A percentile compares a stretch with the other conserved stretches of the same genome.
Conservation (phyloP, 1,140 invertebrate species). For the Mercenaria mercenaria region DNA sequence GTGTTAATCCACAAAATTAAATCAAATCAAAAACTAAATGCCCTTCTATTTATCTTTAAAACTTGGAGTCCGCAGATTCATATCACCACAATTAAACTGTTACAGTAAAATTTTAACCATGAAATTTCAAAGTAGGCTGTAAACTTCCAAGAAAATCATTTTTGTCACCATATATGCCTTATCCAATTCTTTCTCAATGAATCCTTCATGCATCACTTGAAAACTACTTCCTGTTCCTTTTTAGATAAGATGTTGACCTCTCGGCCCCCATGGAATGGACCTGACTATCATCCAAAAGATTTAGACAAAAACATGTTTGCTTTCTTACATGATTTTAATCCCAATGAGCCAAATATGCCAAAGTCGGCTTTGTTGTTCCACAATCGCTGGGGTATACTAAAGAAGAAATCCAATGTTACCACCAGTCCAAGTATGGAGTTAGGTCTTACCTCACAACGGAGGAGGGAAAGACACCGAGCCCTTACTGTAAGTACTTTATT, state of each 20-base stretch:
- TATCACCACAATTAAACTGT: too few relatives aligned
- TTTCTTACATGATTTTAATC: constrained; percentile 77
- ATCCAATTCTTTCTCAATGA: too few relatives aligned
- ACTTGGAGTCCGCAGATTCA: too few relatives aligned
- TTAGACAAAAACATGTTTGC: constrained; percentile 79
- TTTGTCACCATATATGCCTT: too few relatives aligned
- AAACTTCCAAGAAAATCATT: too few relatives aligned
- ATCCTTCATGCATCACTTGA: too few relatives aligned
- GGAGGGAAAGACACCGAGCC: constrained; percentile 75
- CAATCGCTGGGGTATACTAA: constrained; percentile 81
- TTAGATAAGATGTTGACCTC: constrained; percentile 59
- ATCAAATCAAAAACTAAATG: too few relatives aligned
- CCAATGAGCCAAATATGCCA: constrained; percentile 81
- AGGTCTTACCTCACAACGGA: constrained; percentile 72
- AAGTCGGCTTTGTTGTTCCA: constrained; percentile 76
- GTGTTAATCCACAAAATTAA: too few relatives aligned
- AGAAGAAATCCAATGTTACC: constrained; percentile 68
- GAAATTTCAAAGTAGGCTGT: too few relatives aligned
- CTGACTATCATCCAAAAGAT: constrained; percentile 80
- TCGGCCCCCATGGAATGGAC: constrained; percentile 78
- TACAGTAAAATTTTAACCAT: too few relatives aligned
- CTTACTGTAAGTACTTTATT: constrained; percentile 73
- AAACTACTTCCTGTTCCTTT: too few relatives aligned
- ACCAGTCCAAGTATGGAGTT: constrained; percentile 77
- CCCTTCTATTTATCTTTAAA: too few relatives aligned